phyloP scores from a whole-genome alignment of 2,113 vertebrate species.

The Gavialis gangeticus region DNA sequence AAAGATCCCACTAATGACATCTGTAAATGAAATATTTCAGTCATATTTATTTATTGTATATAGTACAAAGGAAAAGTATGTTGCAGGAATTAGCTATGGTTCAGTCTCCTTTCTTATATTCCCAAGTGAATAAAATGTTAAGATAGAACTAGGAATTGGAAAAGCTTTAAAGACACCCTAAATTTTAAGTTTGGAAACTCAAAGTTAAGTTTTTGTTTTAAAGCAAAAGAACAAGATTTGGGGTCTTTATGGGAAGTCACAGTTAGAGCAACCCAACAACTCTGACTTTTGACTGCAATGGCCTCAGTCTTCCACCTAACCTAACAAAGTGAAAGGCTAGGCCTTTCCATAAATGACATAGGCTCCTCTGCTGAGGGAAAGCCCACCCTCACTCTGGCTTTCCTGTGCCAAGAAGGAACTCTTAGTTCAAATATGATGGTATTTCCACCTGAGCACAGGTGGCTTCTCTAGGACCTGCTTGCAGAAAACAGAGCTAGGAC shows the following conservation, averaged over 20 bases:
- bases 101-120: neutral
- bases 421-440: neutral
- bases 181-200: conserved; percentile 13
- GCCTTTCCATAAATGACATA: neutral
- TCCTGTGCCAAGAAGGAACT: neutral
- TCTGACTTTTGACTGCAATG: neutral
- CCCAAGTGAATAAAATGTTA: neutral
- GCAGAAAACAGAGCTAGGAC: neutral
- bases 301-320: neutral
- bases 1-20: neutral
- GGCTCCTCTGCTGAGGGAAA: neutral
- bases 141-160: neutral
- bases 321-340: neutral
- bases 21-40: neutral
- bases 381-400: neutral
- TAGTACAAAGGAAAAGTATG: neutral
- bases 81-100: conserved; percentile 6
- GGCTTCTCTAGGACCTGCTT: neutral
- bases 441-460: neutral
- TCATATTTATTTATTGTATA: conserved; percentile 49
- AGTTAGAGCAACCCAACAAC: neutral
- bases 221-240: conserved; percentile 1
- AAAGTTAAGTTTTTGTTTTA: conserved; percentile 40
- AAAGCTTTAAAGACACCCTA: conserved; percentile 8
- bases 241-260: conserved; percentile 25